A percentile compares a stretch with the other conserved stretches of the same genome.
phyloP scores from a whole-genome alignment of 2,113 vertebrate genomes.

The Salvator merianae region DNA sequence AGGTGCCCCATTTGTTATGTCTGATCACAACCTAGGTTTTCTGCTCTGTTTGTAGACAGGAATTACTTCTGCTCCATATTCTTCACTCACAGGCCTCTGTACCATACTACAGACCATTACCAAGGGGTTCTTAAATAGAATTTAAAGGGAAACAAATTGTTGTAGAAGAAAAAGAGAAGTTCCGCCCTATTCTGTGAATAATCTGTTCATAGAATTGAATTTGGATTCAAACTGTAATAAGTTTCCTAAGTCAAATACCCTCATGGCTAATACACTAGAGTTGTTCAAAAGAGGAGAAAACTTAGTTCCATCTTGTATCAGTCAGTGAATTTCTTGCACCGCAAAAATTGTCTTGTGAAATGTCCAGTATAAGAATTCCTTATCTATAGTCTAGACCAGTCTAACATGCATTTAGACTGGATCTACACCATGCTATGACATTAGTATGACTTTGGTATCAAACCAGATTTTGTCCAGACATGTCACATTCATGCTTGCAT shows the following conservation, averaged over 20 bases:
- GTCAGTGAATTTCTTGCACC: neutral
- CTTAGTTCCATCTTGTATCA: neutral
- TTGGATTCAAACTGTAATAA: neutral
- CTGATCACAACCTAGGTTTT: too few species aligned
- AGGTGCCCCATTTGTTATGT: too few species aligned
- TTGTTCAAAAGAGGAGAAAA: neutral
- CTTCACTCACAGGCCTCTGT: neutral
- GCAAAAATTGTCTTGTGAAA: neutral
- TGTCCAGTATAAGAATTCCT: neutral
- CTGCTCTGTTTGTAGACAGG: neutral
- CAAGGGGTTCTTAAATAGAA: neutral
- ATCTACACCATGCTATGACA: too few species aligned
- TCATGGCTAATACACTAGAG: neutral
- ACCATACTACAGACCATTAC: neutral
- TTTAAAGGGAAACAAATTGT: neutral
- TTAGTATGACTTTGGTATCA: too few species aligned
- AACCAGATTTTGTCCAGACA: too few species aligned
- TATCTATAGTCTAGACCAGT: neutral
- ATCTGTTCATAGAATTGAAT: neutral
- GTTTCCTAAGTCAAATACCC: neutral
- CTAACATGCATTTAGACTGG: neutral
- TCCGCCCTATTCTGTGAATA: neutral
- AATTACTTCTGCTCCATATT: neutral
- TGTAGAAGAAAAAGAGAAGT: neutral
- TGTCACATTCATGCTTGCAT: too few species aligned